These are phyloP conservation scores for Apistogramma diplotaenia DNA, from an alignment of 2,113 vertebrate genomes.

Conservation along the genomic window DNA sequence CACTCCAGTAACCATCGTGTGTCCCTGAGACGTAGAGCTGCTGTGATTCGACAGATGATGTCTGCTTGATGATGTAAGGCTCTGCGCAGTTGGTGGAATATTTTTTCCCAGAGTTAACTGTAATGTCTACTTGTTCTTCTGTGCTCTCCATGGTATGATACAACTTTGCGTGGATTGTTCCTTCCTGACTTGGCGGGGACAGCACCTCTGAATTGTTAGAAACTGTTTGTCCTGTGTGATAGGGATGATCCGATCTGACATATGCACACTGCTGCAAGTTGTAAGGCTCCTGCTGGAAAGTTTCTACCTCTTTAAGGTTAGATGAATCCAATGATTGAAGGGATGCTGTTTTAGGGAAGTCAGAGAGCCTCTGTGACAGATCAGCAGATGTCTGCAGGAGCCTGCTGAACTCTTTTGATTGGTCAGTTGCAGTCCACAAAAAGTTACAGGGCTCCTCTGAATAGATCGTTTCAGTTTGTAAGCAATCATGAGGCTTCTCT, in stretches of 20 bases:
- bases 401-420: slow-evolving; percentile 18
- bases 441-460: slow-evolving; percentile 1
- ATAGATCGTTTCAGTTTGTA: slow-evolving; percentile 13
- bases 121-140: slow-evolving; percentile 30
- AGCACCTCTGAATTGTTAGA: background rate
- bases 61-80: slow-evolving; percentile 22
- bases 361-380: slow-evolving; percentile 5
- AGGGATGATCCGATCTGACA: background rate
- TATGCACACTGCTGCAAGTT: background rate
- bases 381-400: background rate
- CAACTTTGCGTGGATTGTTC: background rate
- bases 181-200: background rate
- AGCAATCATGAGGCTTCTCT: slow-evolving; percentile 12
- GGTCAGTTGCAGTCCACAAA: slow-evolving; percentile 8
- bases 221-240: background rate
- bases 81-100: slow-evolving; percentile 21
- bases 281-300: background rate
- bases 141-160: background rate
- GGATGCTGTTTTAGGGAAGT: background rate
- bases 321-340: slow-evolving; percentile 13
- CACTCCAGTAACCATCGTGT: slow-evolving; percentile 66
- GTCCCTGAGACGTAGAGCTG: slow-evolving; percentile 63
- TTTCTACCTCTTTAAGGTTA: slow-evolving; percentile 14
- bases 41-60: slow-evolving; percentile 47
- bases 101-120: slow-evolving; percentile 19